Conservation (phyloP, 30 jellyfish, hydroid and myxozoan species). For the Aurelia sp. region DNA sequence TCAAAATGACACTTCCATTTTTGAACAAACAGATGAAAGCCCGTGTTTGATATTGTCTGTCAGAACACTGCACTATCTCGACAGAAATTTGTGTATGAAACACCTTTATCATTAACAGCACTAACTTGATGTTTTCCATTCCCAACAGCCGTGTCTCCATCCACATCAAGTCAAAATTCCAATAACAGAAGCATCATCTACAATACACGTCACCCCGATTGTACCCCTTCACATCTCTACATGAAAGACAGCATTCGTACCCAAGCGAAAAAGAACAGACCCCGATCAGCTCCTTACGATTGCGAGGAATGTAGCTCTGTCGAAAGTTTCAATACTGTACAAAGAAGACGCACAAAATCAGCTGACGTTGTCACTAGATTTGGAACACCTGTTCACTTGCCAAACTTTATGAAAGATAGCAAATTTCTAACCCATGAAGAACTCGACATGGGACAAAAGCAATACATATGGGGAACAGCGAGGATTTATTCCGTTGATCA, state of each 20-base stretch:
- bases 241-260: slow-evolving; percentile 51
- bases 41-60: no score
- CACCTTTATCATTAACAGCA: no score
- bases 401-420: slow-evolving; percentile 38
- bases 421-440: slow-evolving; percentile 70
- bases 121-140: no score
- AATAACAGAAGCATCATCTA: slow-evolving; percentile 32
- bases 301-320: slow-evolving; percentile 61
- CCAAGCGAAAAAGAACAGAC: slow-evolving; percentile 27
- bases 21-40: no score
- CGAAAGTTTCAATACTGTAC: slow-evolving; percentile 6
- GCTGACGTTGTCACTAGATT: slow-evolving; percentile 74
- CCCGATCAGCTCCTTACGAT: slow-evolving; percentile 14
- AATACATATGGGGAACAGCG: slow-evolving; percentile 89
- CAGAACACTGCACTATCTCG: no score
- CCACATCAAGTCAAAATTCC: slow-evolving; percentile 12
- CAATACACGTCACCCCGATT: slow-evolving; percentile 56
- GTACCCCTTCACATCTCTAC: slow-evolving; percentile 62
- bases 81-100: no score
- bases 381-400: slow-evolving; percentile 64
- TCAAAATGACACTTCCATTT: no score
- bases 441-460: slow-evolving; percentile 83
- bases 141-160: slow-evolving; percentile 3
- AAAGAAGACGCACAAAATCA: slow-evolving; percentile 55
- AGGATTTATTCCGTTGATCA: slow-evolving; percentile 74